phyloP scores from a whole-genome alignment of 2,797 vertebrate genomes.

The Anniella stebbinsi region DNA sequence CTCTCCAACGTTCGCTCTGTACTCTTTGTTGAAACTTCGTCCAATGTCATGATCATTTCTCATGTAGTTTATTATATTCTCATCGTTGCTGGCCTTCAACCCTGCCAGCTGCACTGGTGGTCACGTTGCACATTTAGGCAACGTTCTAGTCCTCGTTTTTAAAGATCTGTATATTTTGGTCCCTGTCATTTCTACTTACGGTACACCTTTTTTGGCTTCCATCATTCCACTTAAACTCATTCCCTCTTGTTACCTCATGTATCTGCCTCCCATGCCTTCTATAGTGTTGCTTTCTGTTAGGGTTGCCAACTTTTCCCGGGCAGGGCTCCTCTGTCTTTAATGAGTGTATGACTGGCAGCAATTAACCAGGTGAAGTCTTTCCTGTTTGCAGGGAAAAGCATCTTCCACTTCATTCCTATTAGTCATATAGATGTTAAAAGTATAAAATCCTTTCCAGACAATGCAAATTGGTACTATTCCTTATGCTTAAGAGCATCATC shows the following conservation, averaged over 20 bases:
- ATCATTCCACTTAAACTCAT: background rate
- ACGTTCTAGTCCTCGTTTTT: background rate
- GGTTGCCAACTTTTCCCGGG: background rate
- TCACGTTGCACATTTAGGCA: background rate
- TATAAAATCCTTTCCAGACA: background rate
- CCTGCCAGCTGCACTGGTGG: background rate
- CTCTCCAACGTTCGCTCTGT: constrained; percentile 6
- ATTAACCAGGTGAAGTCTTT: background rate
- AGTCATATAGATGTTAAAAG: background rate
- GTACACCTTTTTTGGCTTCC: background rate
- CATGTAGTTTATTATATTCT: background rate
- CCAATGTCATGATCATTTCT: background rate
- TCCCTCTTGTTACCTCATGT: background rate
- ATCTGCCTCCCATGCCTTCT: background rate
- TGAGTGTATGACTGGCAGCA: background rate
- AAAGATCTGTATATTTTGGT: background rate
- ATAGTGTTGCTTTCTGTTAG: background rate
- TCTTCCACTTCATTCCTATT: background rate
- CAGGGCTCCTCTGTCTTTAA: background rate
- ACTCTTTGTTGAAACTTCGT: background rate
- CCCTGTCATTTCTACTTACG: background rate
- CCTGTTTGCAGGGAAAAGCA: background rate
- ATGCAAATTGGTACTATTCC: no score
- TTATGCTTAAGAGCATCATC: no score
- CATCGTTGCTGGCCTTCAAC: background rate